These are phyloP conservation scores for Oxyruncus cristatus DNA, from an alignment of 2,113 vertebrate genomes.

Conservation along the genomic window DNA sequence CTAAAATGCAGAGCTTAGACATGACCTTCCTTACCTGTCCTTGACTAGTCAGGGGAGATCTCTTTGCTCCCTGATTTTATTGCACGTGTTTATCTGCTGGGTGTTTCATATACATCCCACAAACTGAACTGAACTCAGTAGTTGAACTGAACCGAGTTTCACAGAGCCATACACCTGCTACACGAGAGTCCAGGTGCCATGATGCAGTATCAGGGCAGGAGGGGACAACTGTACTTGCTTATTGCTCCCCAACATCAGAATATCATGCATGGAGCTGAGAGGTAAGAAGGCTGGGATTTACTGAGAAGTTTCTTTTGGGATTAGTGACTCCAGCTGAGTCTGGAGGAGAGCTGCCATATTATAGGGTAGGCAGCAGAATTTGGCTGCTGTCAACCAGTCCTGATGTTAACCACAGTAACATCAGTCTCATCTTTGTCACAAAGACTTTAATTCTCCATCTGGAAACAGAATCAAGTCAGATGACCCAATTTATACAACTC, in stretches of 20 bases:
- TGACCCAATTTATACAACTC: background rate
- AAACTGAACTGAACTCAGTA: background rate
- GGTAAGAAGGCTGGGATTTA: background rate
- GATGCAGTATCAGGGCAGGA: rapidly evolving
- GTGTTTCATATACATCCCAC: background rate
- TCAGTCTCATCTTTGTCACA: background rate
- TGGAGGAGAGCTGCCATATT: background rate
- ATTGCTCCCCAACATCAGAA: background rate
- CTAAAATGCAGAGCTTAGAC: background rate
- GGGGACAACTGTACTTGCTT: background rate
- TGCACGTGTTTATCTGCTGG: background rate
- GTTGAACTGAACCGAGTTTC: background rate
- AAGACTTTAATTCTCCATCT: background rate
- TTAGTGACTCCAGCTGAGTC: background rate
- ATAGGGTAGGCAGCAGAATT: background rate
- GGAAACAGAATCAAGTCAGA: background rate
- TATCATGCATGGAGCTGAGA: background rate
- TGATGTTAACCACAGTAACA: background rate
- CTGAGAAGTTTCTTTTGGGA: background rate
- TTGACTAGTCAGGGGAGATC: rapidly evolving
- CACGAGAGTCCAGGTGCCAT: background rate
- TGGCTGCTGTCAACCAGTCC: background rate
- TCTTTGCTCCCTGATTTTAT: background rate
- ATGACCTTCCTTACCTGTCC: background rate
- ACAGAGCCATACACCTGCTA: background rate